Evolutionary conservation across 37 sponge, comb jelly and placozoan species (phyloP).

Genomic region (Hexactinellida sp.): DNA sequence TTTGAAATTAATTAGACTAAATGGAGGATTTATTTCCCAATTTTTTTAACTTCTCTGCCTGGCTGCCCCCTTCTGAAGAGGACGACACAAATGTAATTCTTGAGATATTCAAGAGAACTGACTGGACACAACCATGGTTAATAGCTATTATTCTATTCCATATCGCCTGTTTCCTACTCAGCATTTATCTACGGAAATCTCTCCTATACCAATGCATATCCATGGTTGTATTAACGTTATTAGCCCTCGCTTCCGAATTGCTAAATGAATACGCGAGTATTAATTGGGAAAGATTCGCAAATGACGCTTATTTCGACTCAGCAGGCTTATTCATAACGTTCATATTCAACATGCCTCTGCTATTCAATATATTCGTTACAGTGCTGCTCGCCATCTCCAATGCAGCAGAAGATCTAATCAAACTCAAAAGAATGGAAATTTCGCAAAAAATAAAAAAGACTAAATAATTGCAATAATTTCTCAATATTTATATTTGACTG

Average conservation of each 20-base stretch:
- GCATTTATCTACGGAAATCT: neutral
- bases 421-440: neutral
- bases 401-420: neutral
- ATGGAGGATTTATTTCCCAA: neutral
- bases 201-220: neutral
- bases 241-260: neutral
- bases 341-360: neutral
- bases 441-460: neutral
- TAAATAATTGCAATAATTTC: neutral
- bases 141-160: neutral
- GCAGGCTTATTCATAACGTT: constrained; percentile 8
- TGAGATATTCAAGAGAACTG: neutral
- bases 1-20: no score
- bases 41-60: neutral
- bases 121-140: neutral
- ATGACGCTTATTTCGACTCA: neutral
- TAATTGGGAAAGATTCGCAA: neutral
- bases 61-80: neutral
- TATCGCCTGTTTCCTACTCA: neutral
- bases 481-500: no score
- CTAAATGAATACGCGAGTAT: neutral
- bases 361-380: neutral
- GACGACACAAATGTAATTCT: neutral
- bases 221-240: neutral
- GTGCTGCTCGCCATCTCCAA: neutral